A percentile compares a stretch with the other conserved stretches of the same genome.
Conservation (phyloP, 1,140 invertebrate genomes). For the Heterodera carotae region DNA sequence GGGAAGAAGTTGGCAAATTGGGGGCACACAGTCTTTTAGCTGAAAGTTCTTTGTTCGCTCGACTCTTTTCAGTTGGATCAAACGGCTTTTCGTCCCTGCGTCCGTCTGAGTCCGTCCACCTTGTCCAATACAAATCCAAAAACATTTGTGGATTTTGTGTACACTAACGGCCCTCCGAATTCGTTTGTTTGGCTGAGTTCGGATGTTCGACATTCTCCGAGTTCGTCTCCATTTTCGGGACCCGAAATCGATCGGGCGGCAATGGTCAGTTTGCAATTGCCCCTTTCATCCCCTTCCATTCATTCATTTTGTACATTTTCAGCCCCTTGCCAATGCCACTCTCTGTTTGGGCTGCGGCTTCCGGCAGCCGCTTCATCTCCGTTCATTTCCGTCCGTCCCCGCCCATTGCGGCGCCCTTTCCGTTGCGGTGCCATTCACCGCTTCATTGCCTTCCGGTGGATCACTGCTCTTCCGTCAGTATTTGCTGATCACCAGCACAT, state of each 20-base stretch:
- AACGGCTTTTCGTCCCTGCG: neutral
- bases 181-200: conserved; percentile 16
- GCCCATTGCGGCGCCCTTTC: conserved; percentile 9
- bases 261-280: neutral
- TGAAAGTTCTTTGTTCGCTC: too few relatives aligned
- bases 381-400: neutral
- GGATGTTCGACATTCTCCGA: too few relatives aligned
- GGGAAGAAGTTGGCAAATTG: conserved; percentile 11
- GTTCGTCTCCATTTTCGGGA: too few relatives aligned
- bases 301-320: neutral
- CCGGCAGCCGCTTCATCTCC: conserved; percentile 5
- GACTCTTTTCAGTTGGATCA: neutral
- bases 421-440: neutral
- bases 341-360: conserved; percentile 26
- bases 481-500: conserved; percentile 5
- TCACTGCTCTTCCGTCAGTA: conserved; percentile 10
- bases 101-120: neutral
- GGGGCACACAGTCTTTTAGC: too few relatives aligned
- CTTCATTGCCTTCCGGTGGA: neutral
- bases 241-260: neutral
- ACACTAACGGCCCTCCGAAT: conserved; percentile 10
- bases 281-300: conserved; percentile 8
- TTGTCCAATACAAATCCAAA: neutral
- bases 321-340: neutral
- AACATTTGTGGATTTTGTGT: conserved; percentile 19